Percentiles rank a stretch among this genome's conserved stretches.
phyloP scores from a whole-genome alignment of 2,113 vertebrate species.

The Tylochromis polylepis region DNA sequence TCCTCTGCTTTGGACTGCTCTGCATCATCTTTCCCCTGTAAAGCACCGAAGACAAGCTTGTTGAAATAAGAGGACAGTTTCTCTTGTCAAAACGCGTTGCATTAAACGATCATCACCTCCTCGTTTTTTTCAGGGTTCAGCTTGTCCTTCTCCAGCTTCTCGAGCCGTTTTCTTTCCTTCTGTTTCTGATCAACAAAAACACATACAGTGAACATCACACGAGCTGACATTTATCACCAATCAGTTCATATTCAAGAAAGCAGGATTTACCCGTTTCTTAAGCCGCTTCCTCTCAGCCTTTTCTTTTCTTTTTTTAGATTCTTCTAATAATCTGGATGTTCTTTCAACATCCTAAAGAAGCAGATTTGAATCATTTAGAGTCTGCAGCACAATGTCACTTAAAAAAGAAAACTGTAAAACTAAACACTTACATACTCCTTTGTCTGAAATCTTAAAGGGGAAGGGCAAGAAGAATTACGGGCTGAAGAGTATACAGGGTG shows the following conservation, averaged over 20 bases:
- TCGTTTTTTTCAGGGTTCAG: neutral
- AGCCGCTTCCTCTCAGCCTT: constrained; percentile 61
- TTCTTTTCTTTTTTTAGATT: constrained; percentile 33
- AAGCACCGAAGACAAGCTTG: neutral
- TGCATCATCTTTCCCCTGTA: constrained; percentile 6
- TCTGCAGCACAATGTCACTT: rapidly evolving
- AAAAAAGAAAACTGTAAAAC: neutral
- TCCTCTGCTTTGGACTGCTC: neutral
- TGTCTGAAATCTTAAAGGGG: neutral
- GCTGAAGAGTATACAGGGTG: neutral
- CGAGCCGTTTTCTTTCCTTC: constrained; percentile 47
- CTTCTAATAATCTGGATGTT: constrained; percentile 34
- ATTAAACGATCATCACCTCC: constrained; percentile 10
- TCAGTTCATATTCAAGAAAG: rapidly evolving
- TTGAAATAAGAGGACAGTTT: neutral
- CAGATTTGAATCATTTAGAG: neutral
- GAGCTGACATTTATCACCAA: neutral
- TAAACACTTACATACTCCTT: constrained; percentile 26
- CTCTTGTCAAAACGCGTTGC: neutral
- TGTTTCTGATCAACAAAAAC: constrained; percentile 39
- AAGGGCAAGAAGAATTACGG: neutral
- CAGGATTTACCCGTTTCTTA: constrained; percentile 53
- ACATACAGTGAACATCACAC: neutral
- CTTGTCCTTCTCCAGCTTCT: constrained; percentile 53
- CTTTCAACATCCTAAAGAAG: constrained; percentile 31